Conservation (phyloP, 2,113 vertebrate genomes). For the Hemiscyllium ocellatum region DNA sequence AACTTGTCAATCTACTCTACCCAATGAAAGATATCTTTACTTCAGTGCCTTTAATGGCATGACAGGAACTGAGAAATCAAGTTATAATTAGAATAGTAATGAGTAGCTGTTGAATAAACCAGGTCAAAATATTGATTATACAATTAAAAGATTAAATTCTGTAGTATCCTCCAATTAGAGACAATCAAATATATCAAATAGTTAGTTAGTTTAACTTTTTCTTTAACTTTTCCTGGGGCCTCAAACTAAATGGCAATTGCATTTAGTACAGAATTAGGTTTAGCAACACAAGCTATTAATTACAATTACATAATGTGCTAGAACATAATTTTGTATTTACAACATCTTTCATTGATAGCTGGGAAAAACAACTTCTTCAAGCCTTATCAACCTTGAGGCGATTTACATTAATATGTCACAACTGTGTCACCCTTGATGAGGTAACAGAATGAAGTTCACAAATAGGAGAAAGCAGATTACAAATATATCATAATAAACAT, state of each 20-base stretch:
- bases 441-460: too few relatives aligned
- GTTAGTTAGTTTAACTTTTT: neutral
- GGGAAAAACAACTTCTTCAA: neutral
- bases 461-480: too few relatives aligned
- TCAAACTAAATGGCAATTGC: neutral
- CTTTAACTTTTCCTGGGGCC: neutral
- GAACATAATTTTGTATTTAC: neutral
- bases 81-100: neutral
- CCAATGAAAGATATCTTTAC: neutral
- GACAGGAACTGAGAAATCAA: neutral
- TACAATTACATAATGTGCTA: neutral
- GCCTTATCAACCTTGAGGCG: too few relatives aligned
- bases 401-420: too few relatives aligned
- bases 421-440: too few relatives aligned
- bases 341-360: neutral
- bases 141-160: neutral
- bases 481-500: too few relatives aligned
- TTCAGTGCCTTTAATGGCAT: neutral
- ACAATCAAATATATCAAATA: neutral
- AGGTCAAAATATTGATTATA: neutral
- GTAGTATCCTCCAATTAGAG: neutral
- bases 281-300: neutral
- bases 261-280: neutral
- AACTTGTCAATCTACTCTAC: neutral
- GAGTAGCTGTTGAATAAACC: neutral